Evolutionary conservation across 2,888 invertebrate genomes (phyloP), one percentile per base, ranked within the genome.

Genomic region (Frankliniella intonsa): DNA sequence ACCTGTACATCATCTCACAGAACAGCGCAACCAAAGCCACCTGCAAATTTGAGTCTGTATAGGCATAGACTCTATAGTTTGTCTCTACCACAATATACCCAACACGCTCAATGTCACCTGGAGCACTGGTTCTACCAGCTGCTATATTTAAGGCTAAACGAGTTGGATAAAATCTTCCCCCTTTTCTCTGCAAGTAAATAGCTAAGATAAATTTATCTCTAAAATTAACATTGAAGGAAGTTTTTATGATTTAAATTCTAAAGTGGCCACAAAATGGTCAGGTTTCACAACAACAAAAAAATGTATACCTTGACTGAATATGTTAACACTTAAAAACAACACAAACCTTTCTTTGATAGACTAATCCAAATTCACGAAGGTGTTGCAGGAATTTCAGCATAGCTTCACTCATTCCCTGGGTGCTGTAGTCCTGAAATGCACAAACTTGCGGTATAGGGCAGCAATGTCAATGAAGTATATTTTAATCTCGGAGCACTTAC

Each of bases 31-130:
- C 90, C 84, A 99, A 90, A 19, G 98, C 97, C 79, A 98, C 95
- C 90, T 98, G 97, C 83, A 99, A 91, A 86, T 94, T 93, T 83
- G 94, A 94, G 89, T 95, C 94, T 79, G 98, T 98, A 88, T 99
- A 99, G 0, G 99, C 99, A 88, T 98, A 99, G 19, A 99, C 93
- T 85, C 97, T 90, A 88, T 94, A 95, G 90, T 99, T 99, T 81
- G 99, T 99, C 90, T 99, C 99, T 38, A 98, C 95, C 80, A 99
- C 90, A 85, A 99, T 93, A 88, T 96, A 97, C 19, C 97, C 97
- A 84, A 76, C 22, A 11, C 25, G 69, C 87, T 25, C 84, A 85
- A 85, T 83, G 55, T 88, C 86, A 49, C 80, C 14, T 81, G 83
- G 49, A 82, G 81, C 83, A 84, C 88, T 88, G 82, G 88, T 88